Conservation (phyloP, 2,113 vertebrate genomes). For the Lanius collurio region DNA sequence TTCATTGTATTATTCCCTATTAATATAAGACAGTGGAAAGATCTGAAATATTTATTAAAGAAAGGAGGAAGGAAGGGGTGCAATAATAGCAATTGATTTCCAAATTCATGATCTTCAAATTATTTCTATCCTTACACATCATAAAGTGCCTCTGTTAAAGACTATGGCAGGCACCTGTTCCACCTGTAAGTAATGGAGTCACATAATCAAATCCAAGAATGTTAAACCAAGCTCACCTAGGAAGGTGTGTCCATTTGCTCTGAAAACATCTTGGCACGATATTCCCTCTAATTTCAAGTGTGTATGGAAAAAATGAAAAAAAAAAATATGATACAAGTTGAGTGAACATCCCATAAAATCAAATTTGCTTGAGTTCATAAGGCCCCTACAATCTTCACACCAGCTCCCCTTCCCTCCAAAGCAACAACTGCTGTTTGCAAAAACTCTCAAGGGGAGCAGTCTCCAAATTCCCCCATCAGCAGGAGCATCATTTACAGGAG, state of each 20-base stretch:
- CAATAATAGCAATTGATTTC: background rate
- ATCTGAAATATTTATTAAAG: background rate
- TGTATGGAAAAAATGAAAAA: background rate
- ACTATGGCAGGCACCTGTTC: background rate
- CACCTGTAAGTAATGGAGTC: background rate
- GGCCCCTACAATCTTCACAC: background rate
- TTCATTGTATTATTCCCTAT: background rate
- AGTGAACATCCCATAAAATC: background rate
- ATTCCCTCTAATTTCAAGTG: background rate
- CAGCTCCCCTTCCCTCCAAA: background rate
- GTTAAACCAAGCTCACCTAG: background rate
- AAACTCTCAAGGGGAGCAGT: background rate
- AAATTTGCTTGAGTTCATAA: background rate
- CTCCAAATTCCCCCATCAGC: background rate
- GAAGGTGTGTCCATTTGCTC: background rate
- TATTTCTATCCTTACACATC: background rate
- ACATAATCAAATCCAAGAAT: background rate
- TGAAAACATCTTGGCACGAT: background rate
- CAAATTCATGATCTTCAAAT: background rate
- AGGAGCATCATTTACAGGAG: background rate
- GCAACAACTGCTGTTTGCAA: background rate
- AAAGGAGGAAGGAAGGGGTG: background rate
- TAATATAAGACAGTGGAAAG: rapidly evolving
- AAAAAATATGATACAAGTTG: background rate
- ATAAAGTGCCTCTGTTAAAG: background rate